Evolutionary conservation across 1,140 invertebrate genomes (phyloP), one percentile per base, ranked within the genome.

Genomic region (Caenorhabditis briggsae): DNA sequence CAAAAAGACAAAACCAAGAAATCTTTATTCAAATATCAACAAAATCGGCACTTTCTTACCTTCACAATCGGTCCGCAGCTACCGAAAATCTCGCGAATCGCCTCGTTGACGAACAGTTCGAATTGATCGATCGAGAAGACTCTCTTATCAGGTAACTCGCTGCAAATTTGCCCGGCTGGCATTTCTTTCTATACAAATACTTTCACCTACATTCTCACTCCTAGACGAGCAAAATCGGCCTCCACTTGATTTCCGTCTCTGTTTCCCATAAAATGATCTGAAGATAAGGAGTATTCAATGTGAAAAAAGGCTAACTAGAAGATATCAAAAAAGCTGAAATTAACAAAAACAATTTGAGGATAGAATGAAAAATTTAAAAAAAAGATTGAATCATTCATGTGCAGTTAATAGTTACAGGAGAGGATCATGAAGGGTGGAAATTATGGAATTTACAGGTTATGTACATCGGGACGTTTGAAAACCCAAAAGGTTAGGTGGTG

Each of bases 191-290:
- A 33, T 33, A 33, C 33, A 33, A 70, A 43, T 23, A 8, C 25
- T 25, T 25, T 11, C n/a, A 25, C 85, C 20, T 64, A 86, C 85
- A 86, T 74, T 86, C 55, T 82, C 53, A 86, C 70, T 50, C 64
- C 70, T 58, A 86, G 41, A 61, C 85, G 74, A 50, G 85, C 85
- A 43, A 82, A 86, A 41, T 86, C 85, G 11, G 59, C 85, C 46
- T 86, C 55, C 20, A 83, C 58, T 83, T 83, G 55, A 18, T 78
- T 48, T 78, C 70, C 70, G 5, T 16, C 20, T 3, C 50, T 50
- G 70, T 16, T 78, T 50, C 46, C 14, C 70, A 78, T 78, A 50
- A 46, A 78, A 53, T 12, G 20, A 25, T 78, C 65, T 70, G 65
- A 70, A 70, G 11, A 53, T 53, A 9, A 53, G 16, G 16, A 25